Conservation (phyloP, 2,113 vertebrate genomes). For the Calidris pygmaea region DNA sequence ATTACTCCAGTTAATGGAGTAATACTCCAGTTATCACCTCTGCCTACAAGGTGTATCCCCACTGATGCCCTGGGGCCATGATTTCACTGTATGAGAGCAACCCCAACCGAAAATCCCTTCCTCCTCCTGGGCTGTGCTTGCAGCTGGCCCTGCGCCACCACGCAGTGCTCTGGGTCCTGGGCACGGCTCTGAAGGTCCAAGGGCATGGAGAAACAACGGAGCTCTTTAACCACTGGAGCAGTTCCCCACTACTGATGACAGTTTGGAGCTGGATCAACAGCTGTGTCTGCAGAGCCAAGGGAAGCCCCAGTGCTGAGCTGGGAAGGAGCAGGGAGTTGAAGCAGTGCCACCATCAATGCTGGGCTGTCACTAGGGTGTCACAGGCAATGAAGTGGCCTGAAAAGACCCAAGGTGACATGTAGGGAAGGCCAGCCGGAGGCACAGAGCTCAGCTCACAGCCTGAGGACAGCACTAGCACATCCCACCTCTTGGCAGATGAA, state of each 20-base stretch:
- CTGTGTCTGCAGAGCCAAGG: rapidly evolving
- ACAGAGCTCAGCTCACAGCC: neutral
- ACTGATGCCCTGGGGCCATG: neutral
- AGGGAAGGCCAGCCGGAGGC: neutral
- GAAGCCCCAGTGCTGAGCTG: rapidly evolving
- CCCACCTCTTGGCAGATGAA: neutral
- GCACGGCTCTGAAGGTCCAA: neutral
- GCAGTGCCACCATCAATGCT: neutral
- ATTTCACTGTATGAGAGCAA: neutral
- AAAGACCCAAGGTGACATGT: neutral
- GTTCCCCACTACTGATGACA: neutral
- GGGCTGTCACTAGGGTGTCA: neutral
- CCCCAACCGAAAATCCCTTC: neutral
- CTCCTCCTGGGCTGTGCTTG: neutral
- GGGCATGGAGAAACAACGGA: rapidly evolving
- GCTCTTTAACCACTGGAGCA: neutral
- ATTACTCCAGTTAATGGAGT: neutral
- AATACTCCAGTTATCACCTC: neutral
- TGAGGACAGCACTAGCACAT: neutral
- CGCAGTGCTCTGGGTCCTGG: neutral
- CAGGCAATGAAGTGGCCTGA: neutral
- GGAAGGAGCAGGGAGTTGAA: neutral
- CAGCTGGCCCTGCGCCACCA: too few relatives aligned
- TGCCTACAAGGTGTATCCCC: neutral
- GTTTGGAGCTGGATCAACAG: neutral